A percentile compares a stretch with the other conserved stretches of the same genome.
These are phyloP conservation scores for Euschistus heros DNA, from an alignment of 1,140 invertebrate species.

Conservation along the genomic window DNA sequence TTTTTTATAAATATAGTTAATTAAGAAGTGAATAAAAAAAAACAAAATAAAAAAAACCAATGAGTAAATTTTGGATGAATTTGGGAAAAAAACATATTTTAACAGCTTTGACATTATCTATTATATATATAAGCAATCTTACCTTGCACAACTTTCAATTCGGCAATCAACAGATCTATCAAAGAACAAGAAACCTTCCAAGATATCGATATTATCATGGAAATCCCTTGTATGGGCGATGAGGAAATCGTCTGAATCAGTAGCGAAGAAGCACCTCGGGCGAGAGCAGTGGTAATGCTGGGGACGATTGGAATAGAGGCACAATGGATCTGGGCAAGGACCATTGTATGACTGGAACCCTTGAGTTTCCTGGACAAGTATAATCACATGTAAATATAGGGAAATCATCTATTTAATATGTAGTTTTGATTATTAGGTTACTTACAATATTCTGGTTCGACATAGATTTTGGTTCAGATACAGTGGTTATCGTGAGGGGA, in stretches of 20 bases:
- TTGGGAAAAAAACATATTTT: too few relatives aligned
- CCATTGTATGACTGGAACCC: constrained; percentile 49
- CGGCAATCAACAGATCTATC: constrained; percentile 68
- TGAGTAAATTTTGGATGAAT: not conserved
- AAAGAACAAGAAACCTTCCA: constrained; percentile 72
- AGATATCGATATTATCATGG: constrained; percentile 68
- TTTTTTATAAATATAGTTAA: not conserved
- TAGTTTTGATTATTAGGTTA: not conserved
- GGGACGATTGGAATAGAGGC: constrained; percentile 42
- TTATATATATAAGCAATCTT: constrained; percentile 16
- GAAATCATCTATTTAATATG: not conserved
- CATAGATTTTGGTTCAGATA: constrained; percentile 13
- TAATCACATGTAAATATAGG: not conserved
- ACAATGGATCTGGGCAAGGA: constrained; percentile 53
- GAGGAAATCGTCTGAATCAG: constrained; percentile 53
- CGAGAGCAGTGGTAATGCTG: constrained; percentile 67
- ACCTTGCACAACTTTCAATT: constrained; percentile 49
- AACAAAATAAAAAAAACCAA: too few relatives aligned
- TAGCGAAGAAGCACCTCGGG: constrained; percentile 60
- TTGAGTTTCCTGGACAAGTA: constrained; percentile 38
- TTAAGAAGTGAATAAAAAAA: too few relatives aligned
- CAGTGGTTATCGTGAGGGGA: constrained; percentile 25
- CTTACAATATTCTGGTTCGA: not conserved
- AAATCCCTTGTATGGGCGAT: constrained; percentile 68
- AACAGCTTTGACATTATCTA: not conserved